A percentile compares a stretch with the other conserved stretches of the same genome.
Conservation (phyloP, 2,888 invertebrate species). For the Cynaeus angustus region DNA sequence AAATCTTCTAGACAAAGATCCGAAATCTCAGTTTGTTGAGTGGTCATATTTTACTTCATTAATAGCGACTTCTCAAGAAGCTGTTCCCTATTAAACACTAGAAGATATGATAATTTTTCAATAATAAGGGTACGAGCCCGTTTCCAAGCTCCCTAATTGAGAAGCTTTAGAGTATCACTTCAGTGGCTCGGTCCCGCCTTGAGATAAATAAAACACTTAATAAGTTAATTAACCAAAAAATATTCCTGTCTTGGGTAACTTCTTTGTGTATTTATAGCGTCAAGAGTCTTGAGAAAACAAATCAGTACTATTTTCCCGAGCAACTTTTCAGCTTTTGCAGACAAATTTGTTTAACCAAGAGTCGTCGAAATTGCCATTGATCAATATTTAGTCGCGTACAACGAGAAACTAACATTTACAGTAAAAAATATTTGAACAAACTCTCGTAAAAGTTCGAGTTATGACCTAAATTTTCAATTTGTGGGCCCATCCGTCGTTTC, state of each 20-base stretch:
- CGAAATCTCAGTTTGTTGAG: slow-evolving; percentile 1
- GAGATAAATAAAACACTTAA: slow-evolving; percentile 36
- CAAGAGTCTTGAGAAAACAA: slow-evolving; percentile 15
- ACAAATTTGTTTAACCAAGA: slow-evolving; percentile 15
- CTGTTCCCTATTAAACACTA: slow-evolving; percentile 15
- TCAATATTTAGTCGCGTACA: slow-evolving; percentile 27
- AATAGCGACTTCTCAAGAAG: slow-evolving; percentile 20
- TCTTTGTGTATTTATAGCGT: slow-evolving; percentile 19
- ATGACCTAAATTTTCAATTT: slow-evolving; percentile 19
- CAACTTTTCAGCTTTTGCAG: slow-evolving; percentile 14
- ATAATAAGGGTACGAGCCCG: slow-evolving; percentile 21
- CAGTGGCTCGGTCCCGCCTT: slow-evolving; percentile 9
- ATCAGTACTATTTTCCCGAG: slow-evolving; percentile 8
- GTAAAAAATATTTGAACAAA: slow-evolving; percentile 24
- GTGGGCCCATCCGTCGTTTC: background rate
- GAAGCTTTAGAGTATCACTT: slow-evolving; percentile 23
- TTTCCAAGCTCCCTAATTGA: slow-evolving; percentile 26
- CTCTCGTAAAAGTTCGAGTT: slow-evolving; percentile 10
- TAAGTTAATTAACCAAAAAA: slow-evolving; percentile 38
- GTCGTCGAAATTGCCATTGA: slow-evolving; percentile 7
- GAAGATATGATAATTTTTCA: slow-evolving; percentile 32
- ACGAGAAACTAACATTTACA: background rate
- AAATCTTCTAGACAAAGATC: background rate
- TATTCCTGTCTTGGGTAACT: slow-evolving; percentile 28
- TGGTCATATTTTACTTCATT: slow-evolving; percentile 16